phyloP scores from a whole-genome alignment of 2,113 vertebrate species.

The Turnix velox region DNA sequence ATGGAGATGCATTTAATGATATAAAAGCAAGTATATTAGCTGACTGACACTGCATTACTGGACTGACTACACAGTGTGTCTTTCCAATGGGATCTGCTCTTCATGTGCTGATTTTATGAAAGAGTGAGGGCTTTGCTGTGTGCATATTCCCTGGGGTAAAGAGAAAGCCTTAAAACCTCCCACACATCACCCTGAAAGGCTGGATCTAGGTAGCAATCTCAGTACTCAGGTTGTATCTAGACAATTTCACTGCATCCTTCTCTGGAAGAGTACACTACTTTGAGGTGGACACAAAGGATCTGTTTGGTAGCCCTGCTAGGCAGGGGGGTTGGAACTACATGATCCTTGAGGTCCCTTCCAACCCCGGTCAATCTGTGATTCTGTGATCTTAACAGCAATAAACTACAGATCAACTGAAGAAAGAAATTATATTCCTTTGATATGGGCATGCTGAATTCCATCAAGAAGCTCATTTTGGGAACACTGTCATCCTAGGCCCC shows the following conservation, averaged over 20 bases:
- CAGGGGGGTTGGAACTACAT: too few species aligned
- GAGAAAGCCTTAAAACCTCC: not conserved
- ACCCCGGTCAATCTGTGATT: too few species aligned
- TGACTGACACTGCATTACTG: not conserved
- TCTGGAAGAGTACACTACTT: not conserved
- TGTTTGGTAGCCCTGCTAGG: too few species aligned
- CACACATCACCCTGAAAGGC: not conserved
- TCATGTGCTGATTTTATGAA: not conserved
- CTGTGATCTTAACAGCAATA: not conserved
- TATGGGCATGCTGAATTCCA: not conserved
- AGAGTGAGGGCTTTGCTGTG: not conserved
- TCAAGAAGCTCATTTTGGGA: not conserved
- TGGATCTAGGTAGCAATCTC: not conserved
- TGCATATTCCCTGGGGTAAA: not conserved
- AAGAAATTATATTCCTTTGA: not conserved
- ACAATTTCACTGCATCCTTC: not conserved
- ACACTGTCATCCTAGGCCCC: not conserved
- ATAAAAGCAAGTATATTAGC: not conserved
- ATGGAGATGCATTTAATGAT: not conserved
- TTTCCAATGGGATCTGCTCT: not conserved
- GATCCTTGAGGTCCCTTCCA: too few species aligned
- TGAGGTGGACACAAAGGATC: not conserved
- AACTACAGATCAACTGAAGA: not conserved
- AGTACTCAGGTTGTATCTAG: not conserved
- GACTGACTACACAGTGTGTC: rapidly evolving